Conservation (phyloP, 2,888 invertebrate genomes). For the Perithous albicinctus region DNA sequence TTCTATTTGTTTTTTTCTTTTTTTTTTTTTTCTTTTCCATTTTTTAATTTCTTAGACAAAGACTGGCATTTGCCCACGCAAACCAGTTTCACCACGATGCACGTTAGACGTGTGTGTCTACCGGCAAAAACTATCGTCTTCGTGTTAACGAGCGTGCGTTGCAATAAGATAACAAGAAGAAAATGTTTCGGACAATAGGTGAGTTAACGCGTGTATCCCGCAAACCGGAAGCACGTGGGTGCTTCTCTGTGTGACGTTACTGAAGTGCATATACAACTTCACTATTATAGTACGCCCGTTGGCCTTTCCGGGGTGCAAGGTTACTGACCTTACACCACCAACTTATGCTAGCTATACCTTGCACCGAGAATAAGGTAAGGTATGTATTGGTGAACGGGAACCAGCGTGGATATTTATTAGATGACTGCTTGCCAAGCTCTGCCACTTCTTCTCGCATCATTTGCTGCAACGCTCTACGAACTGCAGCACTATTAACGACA, state of each 20-base stretch:
- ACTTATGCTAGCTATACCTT: conserved; percentile 45
- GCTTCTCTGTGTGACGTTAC: conserved; percentile 65
- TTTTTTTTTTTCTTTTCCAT: no score
- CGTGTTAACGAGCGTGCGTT: conserved; percentile 43
- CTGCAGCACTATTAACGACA: background rate
- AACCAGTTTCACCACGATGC: background rate
- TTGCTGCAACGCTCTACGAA: conserved; percentile 26
- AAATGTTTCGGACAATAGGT: conserved; percentile 51
- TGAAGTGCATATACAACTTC: conserved; percentile 51
- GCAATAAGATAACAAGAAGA: conserved; percentile 27
- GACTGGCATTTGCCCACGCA: conserved; percentile 10
- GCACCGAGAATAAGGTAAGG: conserved; percentile 1
- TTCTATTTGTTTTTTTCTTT: no score
- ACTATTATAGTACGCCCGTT: conserved; percentile 39
- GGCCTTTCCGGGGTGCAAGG: conserved; percentile 72
- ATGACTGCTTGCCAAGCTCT: conserved; percentile 41
- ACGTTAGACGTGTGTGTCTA: background rate
- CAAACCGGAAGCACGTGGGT: conserved; percentile 74
- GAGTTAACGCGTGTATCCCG: conserved; percentile 58
- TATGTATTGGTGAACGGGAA: conserved; percentile 9
- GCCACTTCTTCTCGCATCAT: conserved; percentile 58
- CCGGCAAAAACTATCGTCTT: conserved; percentile 53
- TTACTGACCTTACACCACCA: conserved; percentile 72
- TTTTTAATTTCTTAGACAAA: background rate
- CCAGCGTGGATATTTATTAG: conserved; percentile 47